Evolutionary conservation across 2,888 invertebrate genomes (phyloP), one percentile per base, ranked within the genome.

Genomic region (Eucera pruinosa): DNA sequence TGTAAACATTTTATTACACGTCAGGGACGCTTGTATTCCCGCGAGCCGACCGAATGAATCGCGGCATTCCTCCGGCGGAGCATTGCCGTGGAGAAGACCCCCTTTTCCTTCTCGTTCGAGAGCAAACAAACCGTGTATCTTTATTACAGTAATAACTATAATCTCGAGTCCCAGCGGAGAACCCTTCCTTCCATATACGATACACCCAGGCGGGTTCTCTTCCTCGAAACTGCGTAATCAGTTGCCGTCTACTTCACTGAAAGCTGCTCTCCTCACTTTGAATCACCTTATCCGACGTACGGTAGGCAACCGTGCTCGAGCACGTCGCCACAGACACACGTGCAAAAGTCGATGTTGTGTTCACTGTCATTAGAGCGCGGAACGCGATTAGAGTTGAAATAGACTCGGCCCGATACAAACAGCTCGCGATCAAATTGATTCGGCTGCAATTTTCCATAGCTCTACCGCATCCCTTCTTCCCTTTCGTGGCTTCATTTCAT

Each of bases 121-220:
- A 66, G 82, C 84, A 89, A 89, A 86, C 85, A 87, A 88, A 86
- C 85, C 84, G 82, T 83, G 86, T 82, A 84, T 85, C 86, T 89
- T 89, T 89, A 89, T 89, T 88, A 77, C 89, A 72, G 85, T 86
- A 87, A 89, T 89, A 89, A 87, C 88, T 87, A 86, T 87, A 84
- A 89, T 89, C 87, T 85, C 74, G 74, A 69, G 72, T 67, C 80
- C 48, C 64, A 50, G 64, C 70, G 41, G 72, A 75, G 74, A 61
- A 58, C 57, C 57, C 62, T 68, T 70, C 72, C 76, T 82, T 76
- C 77, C 81, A 75, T 81, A 71, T 73, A 79, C 58, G 74, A 78
- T 76, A 27, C 18, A 33, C 52, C 64, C 52, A 20, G 50, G 50
- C 18, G 43, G 68, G 66, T 58, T 74, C 70, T 67, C 71, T 74